Evolutionary conservation across 2,888 invertebrate species (phyloP).

Genomic region (Cepaea hortensis): DNA sequence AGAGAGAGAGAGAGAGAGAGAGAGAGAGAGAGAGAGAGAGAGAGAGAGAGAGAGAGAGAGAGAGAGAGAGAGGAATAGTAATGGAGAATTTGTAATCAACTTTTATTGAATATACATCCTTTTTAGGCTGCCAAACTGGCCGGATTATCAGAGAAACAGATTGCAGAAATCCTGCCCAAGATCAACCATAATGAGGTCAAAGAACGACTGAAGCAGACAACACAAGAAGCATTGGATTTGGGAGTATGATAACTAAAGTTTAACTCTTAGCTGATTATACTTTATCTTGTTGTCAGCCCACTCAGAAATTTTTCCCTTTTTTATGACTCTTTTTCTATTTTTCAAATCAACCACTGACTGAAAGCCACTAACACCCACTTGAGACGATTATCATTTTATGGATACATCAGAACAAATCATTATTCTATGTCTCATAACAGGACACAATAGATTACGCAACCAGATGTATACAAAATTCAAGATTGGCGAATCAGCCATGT

Average conservation of each 20-base stretch:
- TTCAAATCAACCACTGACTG: no score
- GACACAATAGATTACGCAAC: no score
- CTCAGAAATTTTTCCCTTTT: no score
- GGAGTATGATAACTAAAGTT: constrained; percentile 57
- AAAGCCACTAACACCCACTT: no score
- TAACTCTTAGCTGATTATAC: background rate
- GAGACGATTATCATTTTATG: no score
- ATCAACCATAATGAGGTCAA: constrained; percentile 63
- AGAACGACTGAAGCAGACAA: constrained; percentile 62
- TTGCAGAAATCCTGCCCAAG: constrained; percentile 55
- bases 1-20: background rate
- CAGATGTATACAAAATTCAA: no score
- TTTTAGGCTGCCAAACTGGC: constrained; percentile 59
- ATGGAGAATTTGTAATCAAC: background rate
- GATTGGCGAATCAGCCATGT: no score
- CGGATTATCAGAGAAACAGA: constrained; percentile 60
- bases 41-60: background rate
- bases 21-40: background rate
- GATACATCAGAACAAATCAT: no score
- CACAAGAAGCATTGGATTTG: constrained; percentile 70
- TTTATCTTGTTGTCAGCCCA: no score
- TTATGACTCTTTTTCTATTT: no score
- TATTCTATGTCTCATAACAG: no score
- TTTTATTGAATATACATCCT: background rate
- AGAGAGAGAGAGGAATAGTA: background rate